Percentiles rank a stretch among this genome's conserved stretches.
Evolutionary conservation across 1,140 invertebrate genomes (phyloP).

Genomic region (Drosophila sproati): DNA sequence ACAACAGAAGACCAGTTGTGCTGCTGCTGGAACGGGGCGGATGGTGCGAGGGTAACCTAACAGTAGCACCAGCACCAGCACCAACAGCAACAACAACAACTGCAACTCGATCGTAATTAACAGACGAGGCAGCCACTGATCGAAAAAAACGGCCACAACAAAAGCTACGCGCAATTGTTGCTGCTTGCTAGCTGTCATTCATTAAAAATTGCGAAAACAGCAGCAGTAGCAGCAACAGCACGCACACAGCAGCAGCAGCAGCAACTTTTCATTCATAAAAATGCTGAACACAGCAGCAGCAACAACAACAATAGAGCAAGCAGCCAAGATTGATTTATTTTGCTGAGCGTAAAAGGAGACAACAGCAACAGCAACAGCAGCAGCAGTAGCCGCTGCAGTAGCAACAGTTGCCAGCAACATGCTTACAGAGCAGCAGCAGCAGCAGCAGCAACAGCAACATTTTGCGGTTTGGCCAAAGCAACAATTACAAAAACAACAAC

Average conservation of each 20-base stretch:
- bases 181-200: slow-evolving; percentile 34
- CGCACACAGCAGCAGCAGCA: slow-evolving; percentile 14
- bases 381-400: slow-evolving; percentile 2
- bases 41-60: background rate
- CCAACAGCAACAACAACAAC: slow-evolving; percentile 6
- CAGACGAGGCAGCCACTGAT: slow-evolving; percentile 25
- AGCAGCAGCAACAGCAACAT: slow-evolving; percentile 53
- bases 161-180: slow-evolving; percentile 44
- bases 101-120: slow-evolving; percentile 48
- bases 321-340: slow-evolving; percentile 76
- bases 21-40: background rate
- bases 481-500: slow-evolving; percentile 66
- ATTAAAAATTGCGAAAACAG: slow-evolving; percentile 45
- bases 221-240: slow-evolving; percentile 18
- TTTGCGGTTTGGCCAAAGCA: slow-evolving; percentile 75
- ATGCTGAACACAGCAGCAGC: slow-evolving; percentile 36
- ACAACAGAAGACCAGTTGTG: slow-evolving; percentile 36
- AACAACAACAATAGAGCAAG: slow-evolving; percentile 11
- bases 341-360: slow-evolving; percentile 76
- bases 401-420: slow-evolving; percentile 21
- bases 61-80: no score
- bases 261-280: slow-evolving; percentile 60
- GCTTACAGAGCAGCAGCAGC: slow-evolving; percentile 30
- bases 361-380: slow-evolving; percentile 35
- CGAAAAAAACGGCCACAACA: slow-evolving; percentile 29